phyloP scores from a whole-genome alignment of 2,113 vertebrate species.

The Anthoscopus minutus region DNA sequence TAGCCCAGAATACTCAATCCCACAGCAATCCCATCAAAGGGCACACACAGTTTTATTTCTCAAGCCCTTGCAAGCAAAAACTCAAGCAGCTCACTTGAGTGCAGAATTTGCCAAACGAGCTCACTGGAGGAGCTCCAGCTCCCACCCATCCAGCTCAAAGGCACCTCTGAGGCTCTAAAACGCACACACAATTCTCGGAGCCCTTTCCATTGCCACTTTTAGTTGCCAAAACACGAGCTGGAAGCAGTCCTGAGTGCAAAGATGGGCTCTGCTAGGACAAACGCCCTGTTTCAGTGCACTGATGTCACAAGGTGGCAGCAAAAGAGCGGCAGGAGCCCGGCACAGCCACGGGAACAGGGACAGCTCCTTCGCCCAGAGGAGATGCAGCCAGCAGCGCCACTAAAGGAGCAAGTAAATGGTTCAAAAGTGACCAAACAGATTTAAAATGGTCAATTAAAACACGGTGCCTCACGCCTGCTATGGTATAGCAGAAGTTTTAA shows the following conservation, averaged over 20 bases:
- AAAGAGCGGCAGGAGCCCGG: neutral
- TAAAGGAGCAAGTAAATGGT: neutral
- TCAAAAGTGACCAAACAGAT: neutral
- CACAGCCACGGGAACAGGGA: accelerated
- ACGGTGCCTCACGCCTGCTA: accelerated
- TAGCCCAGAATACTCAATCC: neutral
- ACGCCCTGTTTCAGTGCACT: accelerated
- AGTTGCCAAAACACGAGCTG: neutral
- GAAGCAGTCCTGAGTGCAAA: neutral
- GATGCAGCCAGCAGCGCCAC: neutral
- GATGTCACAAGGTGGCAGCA: conserved; percentile 30
- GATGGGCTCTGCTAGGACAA: accelerated
- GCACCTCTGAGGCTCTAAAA: neutral
- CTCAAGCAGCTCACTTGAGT: neutral
- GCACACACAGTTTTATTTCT: neutral
- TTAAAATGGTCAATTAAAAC: neutral
- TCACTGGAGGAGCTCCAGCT: neutral
- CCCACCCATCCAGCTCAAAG: neutral
- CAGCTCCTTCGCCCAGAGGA: neutral
- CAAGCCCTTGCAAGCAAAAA: neutral
- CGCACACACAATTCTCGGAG: accelerated
- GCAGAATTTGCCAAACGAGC: neutral
- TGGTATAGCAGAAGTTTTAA: accelerated
- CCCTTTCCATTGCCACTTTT: neutral
- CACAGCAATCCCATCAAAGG: neutral